A percentile compares a stretch with the other conserved stretches of the same genome.
Evolutionary conservation across 2,113 vertebrate genomes (phyloP).

Genomic region (Cyanocitta stelleri): DNA sequence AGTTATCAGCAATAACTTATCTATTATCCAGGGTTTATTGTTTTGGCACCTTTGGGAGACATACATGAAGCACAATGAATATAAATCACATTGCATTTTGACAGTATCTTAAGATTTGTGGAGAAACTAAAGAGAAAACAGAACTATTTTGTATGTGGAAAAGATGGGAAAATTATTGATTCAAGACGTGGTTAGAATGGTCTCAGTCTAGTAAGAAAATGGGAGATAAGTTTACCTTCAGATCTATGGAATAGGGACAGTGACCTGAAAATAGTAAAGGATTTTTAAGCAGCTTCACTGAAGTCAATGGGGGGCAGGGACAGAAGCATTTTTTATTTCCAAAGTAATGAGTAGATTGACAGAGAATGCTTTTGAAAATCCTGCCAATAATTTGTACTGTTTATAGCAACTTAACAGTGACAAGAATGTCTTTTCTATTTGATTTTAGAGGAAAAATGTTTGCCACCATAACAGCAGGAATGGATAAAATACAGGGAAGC

Average conservation of each 20-base stretch:
- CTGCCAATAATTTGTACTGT: not conserved
- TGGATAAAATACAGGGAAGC: not conserved
- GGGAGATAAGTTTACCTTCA: not conserved
- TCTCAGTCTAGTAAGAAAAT: not conserved
- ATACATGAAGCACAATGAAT: not conserved
- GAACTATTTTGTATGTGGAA: not conserved
- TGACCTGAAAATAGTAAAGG: not conserved
- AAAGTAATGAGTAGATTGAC: not conserved
- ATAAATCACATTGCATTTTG: constrained; percentile 37
- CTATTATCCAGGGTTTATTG: constrained; percentile 39
- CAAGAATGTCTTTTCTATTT: not conserved
- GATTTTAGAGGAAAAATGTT: not conserved
- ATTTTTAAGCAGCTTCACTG: not conserved
- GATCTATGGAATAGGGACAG: not conserved
- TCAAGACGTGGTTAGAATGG: not conserved
- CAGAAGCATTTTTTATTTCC: not conserved
- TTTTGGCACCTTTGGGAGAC: constrained; percentile 47
- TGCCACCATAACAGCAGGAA: not conserved
- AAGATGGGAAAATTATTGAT: not conserved
- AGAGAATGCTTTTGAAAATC: not conserved
- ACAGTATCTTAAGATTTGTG: constrained; percentile 8
- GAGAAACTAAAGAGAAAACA: constrained; percentile 7
- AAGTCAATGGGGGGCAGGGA: not conserved
- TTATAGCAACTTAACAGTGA: not conserved
- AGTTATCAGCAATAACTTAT: constrained; percentile 45